A percentile compares a stretch with the other conserved stretches of the same genome.
phyloP scores from a whole-genome alignment of 2,888 invertebrate genomes.

The Gasteruption jaculator region DNA sequence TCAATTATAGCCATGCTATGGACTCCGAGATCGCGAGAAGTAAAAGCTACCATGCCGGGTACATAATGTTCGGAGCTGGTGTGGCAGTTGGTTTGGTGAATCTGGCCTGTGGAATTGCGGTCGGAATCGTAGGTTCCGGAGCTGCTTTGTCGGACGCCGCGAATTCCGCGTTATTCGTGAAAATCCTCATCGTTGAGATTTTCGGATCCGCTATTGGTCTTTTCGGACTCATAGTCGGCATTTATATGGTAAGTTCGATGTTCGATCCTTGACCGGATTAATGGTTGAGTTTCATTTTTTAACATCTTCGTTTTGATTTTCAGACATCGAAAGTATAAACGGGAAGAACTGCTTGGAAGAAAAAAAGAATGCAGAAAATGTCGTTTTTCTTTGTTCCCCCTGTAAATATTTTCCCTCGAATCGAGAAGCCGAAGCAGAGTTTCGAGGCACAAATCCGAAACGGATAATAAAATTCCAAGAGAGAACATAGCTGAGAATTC shows the following conservation, averaged over 20 bases:
- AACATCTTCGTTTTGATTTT: slow-evolving; percentile 19
- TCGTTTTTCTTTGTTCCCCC: too few relatives aligned
- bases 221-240: slow-evolving; percentile 97
- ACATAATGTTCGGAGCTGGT: slow-evolving; percentile 95
- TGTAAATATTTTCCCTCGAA: too few relatives aligned
- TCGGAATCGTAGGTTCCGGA: slow-evolving; percentile 98
- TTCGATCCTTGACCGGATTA: slow-evolving; percentile 17
- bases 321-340: slow-evolving; percentile 73
- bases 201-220: slow-evolving; percentile 99
- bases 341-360: too few relatives aligned
- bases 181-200: slow-evolving; percentile 97
- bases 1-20: slow-evolving; percentile 19
- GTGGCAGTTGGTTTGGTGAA: slow-evolving; percentile 93
- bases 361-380: too few relatives aligned
- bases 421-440: too few relatives aligned
- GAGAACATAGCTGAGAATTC: too few relatives aligned
- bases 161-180: slow-evolving; percentile 92
- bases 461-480: too few relatives aligned
- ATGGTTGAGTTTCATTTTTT: background rate
- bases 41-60: slow-evolving; percentile 81
- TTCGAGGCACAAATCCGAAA: too few relatives aligned
- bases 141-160: slow-evolving; percentile 98
- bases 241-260: slow-evolving; percentile 68
- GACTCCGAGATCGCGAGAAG: slow-evolving; percentile 26
- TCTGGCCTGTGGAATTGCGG: slow-evolving; percentile 92